Evolutionary conservation across 2,888 invertebrate genomes (phyloP), one percentile per base, ranked within the genome.

Genomic region (Leucophenga maculata): DNA sequence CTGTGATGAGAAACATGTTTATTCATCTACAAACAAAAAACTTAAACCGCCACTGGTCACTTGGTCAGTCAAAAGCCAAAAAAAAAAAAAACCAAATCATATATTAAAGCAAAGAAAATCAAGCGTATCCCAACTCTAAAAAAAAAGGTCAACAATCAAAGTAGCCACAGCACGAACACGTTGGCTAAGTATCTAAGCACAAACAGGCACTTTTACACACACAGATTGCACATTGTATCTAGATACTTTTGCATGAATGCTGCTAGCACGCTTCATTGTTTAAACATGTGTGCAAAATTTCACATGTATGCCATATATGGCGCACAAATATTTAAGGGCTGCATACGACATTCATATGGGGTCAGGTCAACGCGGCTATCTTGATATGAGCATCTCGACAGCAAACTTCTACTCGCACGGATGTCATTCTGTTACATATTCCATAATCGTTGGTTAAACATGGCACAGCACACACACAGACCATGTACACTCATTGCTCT

Each of bases 371-470:
- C 75, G 69, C 67, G 31, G 72, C 66, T 72, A 77, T 71, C 50
- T 16, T 50, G 50, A 50, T 16, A 11, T 32, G 81, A 72, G 75
- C 77, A 80, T 82, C 80, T 80, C 70, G 72, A 20, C 64, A 66
- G 71, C 69, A 69, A n/a, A 22, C 50, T 32, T 48, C 71, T 59
- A 52, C 44, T 39, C 50, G 54, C 68, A 69, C 69, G 50, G 66
- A 66, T 52, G 57, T 73, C 75, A 75, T 59, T 65, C 57, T 18
- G 66, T 50, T 50, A 79, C 78, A 75, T 83, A 82, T 81, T 79
- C 81, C 81, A 81, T 81, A 83, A 81, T 81, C 83, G 83, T 66
- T 82, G 81, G 79, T 83, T 81, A 81, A 81, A 81, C 81, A 81
- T 83, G 77, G 73, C 74, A 69, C 67, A 39, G 39, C 62, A 73